These are phyloP conservation scores for Siphlonurus alternatus DNA, from an alignment of 2,888 invertebrate species.

Conservation along the genomic window DNA sequence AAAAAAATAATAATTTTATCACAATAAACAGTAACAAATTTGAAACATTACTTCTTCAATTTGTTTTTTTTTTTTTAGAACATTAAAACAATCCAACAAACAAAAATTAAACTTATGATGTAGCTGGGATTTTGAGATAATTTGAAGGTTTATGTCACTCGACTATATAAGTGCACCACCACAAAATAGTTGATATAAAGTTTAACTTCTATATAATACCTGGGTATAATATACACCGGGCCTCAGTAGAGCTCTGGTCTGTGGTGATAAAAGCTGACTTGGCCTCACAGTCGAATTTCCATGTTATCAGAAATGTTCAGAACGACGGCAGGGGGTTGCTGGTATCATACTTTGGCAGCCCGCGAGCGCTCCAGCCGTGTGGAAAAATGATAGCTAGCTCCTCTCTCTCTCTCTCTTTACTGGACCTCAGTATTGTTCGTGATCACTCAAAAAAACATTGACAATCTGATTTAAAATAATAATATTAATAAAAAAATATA, in stretches of 20 bases:
- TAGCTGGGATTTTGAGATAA: neutral
- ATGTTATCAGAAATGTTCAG: neutral
- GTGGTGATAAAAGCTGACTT: neutral
- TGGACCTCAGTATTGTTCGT: no score
- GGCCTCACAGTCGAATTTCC: neutral
- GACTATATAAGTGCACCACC: no score
- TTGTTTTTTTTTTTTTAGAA: neutral
- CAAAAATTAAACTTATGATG: neutral
- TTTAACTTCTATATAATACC: no score
- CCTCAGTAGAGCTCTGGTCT: neutral
- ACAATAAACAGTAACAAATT: neutral
- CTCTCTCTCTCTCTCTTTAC: neutral
- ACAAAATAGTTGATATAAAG: no score
- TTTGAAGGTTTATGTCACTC: neutral
- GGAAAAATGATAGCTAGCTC: conserved; percentile 1
- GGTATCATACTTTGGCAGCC: neutral
- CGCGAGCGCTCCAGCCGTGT: conserved; percentile 2
- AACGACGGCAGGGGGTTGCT: neutral
- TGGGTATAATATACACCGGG: no score
- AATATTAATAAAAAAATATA: no score
- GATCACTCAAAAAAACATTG: no score
- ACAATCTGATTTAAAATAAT: no score
- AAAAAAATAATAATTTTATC: no score
- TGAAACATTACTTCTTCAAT: neutral
- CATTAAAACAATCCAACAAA: no score